Evolutionary conservation across 2,113 vertebrate genomes (phyloP), one percentile per base, ranked within the genome.

Genomic region (Malurus elegans): DNA sequence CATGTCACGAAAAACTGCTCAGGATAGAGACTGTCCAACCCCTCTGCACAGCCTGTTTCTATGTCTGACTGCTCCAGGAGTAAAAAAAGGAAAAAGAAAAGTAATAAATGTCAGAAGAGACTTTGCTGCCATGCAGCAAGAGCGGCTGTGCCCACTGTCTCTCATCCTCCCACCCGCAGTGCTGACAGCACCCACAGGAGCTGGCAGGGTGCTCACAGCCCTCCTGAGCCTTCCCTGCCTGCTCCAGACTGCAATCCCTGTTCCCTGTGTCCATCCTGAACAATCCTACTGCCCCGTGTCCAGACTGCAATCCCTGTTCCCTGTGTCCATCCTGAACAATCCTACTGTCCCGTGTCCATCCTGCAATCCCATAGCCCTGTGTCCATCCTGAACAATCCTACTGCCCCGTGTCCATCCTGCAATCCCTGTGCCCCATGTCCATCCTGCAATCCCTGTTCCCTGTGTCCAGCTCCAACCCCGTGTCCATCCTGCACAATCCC

Each of bases 151-250:
- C 38, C 42, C 47, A 38, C 4, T 8, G 29, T 45, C 13, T 74
- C 28, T 80, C 62, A 53, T 38, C 47, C 72, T 81, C 54, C 34
- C 36, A n/a, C 38, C 7, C 12, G 26, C 25, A 20, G 18, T 31
- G 0, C 8, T 48, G 51, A 26, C 4, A 28, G 66, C 20, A 38
- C n/a, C 28, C 50, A 28, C 3, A 23, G 25, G 36, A 1, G 0
- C 2, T 44, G 62, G 11, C 44, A 70, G 28, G 54, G 10, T 75
- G 48, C 34, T 58, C 2, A 18, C 20, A 53, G n/a, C 6, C 10
- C 10, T 17, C 14, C 18, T n/a, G 62, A 42, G 74, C 56, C 70
- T 76, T 20, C 42, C 8, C 31, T 54, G 31, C 15, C 26, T 42
- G 28, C 61, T 50, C 8, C 66, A 62, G 34, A 15, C 4, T 3